Percentiles rank a stretch among this genome's conserved stretches.
phyloP scores from a whole-genome alignment of 2,797 vertebrate species.

The Ibycter americanus region DNA sequence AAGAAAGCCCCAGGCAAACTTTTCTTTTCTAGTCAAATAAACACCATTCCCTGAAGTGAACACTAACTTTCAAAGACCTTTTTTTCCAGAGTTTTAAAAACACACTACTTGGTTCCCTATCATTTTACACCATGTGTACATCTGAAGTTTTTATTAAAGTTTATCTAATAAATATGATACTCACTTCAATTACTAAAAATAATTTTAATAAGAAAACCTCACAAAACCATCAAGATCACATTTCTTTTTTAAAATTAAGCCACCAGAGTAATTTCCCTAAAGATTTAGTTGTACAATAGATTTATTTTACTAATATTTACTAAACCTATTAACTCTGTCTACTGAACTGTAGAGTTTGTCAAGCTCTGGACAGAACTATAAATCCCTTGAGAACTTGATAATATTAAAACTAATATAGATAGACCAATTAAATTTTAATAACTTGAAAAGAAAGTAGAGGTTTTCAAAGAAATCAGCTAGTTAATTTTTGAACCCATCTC shows the following conservation, averaged over 20 bases:
- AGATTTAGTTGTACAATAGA: constrained; percentile 40
- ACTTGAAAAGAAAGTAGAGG: not conserved
- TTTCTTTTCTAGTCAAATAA: constrained; percentile 31
- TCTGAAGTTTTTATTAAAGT: constrained; percentile 48
- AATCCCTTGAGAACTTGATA: not conserved
- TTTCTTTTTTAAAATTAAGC: constrained; percentile 52
- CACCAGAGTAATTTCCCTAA: constrained; percentile 39
- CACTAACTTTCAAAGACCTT: not conserved
- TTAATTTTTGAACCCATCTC: not conserved
- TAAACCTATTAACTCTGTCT: constrained; percentile 50
- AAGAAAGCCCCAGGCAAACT: constrained; percentile 21
- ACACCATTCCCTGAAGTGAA: constrained; percentile 13
- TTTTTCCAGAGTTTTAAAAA: constrained; percentile 9
- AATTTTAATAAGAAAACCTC: constrained; percentile 38
- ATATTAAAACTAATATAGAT: not conserved
- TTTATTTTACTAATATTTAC: constrained; percentile 64
- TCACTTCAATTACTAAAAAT: constrained; percentile 53
- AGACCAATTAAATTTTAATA: constrained; percentile 28
- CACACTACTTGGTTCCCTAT: constrained; percentile 6
- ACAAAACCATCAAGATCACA: constrained; percentile 26
- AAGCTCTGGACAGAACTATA: not conserved
- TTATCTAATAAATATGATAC: constrained; percentile 61
- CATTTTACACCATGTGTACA: not conserved
- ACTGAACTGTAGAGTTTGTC: not conserved
- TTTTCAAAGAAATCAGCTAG: not conserved